These are phyloP conservation scores for Dicerorhinus sumatrensis DNA, from an alignment of 2,113 vertebrate genomes.

Conservation along the genomic window DNA sequence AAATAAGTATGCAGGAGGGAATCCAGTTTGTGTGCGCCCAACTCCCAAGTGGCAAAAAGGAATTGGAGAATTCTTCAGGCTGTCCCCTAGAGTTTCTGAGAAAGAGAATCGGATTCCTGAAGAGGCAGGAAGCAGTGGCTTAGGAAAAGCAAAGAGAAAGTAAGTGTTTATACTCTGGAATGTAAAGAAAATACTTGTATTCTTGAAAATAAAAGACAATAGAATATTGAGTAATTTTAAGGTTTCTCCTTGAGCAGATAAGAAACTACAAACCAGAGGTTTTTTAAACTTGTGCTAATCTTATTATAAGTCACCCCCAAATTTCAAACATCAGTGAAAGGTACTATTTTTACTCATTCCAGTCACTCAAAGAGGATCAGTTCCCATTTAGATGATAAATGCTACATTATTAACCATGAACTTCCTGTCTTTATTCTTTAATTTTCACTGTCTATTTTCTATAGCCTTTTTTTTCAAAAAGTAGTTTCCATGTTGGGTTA, in stretches of 20 bases:
- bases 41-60: slow-evolving; percentile 95
- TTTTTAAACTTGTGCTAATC: slow-evolving; percentile 14
- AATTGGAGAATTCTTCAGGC: slow-evolving; percentile 93
- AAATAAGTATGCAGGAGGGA: slow-evolving; percentile 90
- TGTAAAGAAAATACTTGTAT: slow-evolving; percentile 32
- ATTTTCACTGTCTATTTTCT: neutral
- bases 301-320: slow-evolving; percentile 28
- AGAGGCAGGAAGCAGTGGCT: slow-evolving; percentile 90
- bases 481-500: slow-evolving; percentile 24
- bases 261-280: slow-evolving; percentile 41
- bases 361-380: slow-evolving; percentile 17
- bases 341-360: slow-evolving; percentile 44
- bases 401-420: slow-evolving; percentile 1
- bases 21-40: slow-evolving; percentile 92
- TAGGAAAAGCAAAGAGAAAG: slow-evolving; percentile 88
- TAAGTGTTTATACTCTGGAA: slow-evolving; percentile 78
- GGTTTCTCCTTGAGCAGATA: slow-evolving; percentile 26
- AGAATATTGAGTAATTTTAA: slow-evolving; percentile 32
- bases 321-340: slow-evolving; percentile 53
- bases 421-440: slow-evolving; percentile 20
- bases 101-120: slow-evolving; percentile 90
- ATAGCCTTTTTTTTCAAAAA: slow-evolving; percentile 25
- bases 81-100: slow-evolving; percentile 86
- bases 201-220: slow-evolving; percentile 51
- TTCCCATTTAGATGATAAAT: neutral